Evolutionary conservation across 2,797 vertebrate species (phyloP).

Genomic region (Xiphophorus birchmanni): DNA sequence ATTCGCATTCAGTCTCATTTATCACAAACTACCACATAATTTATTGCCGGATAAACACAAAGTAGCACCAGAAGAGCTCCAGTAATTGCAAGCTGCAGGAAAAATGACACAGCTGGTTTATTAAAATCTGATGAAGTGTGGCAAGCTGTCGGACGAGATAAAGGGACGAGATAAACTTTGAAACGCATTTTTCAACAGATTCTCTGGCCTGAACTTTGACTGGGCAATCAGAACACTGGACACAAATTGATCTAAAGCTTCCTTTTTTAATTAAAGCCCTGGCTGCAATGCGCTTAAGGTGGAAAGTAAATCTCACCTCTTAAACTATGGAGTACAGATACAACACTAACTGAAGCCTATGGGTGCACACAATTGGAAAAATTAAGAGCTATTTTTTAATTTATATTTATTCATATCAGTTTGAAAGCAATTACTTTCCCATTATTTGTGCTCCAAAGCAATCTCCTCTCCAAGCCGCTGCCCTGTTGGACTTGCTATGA

Average conservation of each 20-base stretch:
- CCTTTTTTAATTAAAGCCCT: too few species aligned
- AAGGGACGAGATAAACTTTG: neutral
- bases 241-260: neutral
- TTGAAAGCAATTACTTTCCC: slow-evolving; percentile 11
- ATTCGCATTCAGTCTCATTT: neutral
- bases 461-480: slow-evolving; percentile 22
- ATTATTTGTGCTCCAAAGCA: slow-evolving; percentile 2
- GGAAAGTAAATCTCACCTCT: neutral
- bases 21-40: neutral
- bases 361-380: neutral
- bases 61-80: neutral
- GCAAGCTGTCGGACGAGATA: neutral
- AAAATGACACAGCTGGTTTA: neutral
- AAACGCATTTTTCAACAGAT: neutral
- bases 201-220: neutral
- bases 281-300: too few species aligned
- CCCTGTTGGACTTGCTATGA: slow-evolving; percentile 26
- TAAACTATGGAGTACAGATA: neutral
- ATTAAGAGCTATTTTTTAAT: neutral
- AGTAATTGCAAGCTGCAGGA: neutral
- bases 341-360: neutral
- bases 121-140: neutral
- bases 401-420: slow-evolving; percentile 11
- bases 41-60: neutral
- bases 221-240: neutral